Evolutionary conservation across 2,797 vertebrate species (phyloP).

Genomic region (Hippopotamyrus pictus): DNA sequence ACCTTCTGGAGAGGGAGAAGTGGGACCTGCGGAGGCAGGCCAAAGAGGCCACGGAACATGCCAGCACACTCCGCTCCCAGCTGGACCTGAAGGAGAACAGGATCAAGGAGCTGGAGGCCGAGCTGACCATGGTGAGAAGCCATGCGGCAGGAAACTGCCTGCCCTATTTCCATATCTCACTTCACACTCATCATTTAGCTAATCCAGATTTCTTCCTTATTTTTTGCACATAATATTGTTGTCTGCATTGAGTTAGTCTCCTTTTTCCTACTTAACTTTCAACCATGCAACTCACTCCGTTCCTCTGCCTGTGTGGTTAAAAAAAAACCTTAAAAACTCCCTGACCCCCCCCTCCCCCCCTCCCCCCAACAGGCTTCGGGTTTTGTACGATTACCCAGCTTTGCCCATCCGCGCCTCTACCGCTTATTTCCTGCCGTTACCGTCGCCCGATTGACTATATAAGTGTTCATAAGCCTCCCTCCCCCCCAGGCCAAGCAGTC

Average conservation of each 20-base stretch:
- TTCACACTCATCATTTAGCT: not conserved
- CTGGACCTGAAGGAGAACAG: constrained; percentile 95
- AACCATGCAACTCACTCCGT: not conserved
- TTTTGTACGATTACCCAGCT: not conserved
- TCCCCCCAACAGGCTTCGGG: not conserved
- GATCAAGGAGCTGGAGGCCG: constrained; percentile 95
- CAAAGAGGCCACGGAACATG: constrained; percentile 91
- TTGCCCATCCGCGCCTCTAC: not conserved
- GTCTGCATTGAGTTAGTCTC: not conserved
- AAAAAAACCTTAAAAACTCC: not conserved
- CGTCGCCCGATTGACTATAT: not conserved
- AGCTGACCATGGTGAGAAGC: constrained; percentile 86
- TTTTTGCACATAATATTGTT: not conserved
- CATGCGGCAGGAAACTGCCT: not conserved
- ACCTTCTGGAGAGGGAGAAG: constrained; percentile 89
- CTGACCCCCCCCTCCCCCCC: not conserved
- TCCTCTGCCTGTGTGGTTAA: not conserved
- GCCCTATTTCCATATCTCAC: not conserved
- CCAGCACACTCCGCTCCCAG: constrained; percentile 79
- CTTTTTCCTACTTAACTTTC: not conserved
- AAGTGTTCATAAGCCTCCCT: not conserved
- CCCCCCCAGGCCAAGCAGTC: constrained; percentile 87
- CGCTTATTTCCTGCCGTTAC: not conserved
- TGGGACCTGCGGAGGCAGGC: constrained; percentile 91
- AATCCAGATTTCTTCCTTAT: not conserved